Conservation (phyloP, 2,113 vertebrate genomes). For the Corvus cornix region DNA sequence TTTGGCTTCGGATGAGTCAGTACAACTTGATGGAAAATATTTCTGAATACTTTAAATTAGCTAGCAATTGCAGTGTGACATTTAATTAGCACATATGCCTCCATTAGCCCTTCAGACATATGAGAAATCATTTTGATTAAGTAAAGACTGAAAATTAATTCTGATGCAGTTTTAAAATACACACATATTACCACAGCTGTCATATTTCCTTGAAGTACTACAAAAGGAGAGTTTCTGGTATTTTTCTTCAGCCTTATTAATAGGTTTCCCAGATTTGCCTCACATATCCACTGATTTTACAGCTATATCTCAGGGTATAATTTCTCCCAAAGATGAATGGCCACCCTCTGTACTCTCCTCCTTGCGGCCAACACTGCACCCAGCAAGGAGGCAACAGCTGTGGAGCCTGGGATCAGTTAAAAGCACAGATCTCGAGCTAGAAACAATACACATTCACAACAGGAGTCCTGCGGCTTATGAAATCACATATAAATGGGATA, state of each 20-base stretch:
- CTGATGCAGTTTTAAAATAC: neutral
- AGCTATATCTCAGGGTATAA: neutral
- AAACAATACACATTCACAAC: neutral
- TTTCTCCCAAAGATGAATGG: neutral
- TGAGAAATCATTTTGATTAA: conserved; percentile 16
- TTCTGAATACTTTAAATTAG: conserved; percentile 20
- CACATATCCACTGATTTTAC: neutral
- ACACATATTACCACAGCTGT: neutral
- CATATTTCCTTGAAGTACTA: neutral
- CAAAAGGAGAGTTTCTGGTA: neutral
- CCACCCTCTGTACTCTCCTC: neutral
- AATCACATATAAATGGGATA: neutral
- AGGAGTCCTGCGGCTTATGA: neutral
- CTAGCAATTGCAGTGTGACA: neutral
- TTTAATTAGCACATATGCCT: conserved; percentile 21
- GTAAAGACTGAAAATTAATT: neutral
- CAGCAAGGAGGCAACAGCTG: neutral
- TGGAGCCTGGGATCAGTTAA: neutral
- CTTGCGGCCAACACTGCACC: neutral
- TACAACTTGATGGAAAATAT: neutral
- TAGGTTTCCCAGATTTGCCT: neutral
- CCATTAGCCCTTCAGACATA: neutral
- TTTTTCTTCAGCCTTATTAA: neutral
- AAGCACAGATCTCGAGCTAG: neutral
- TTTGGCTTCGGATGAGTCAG: neutral